phyloP scores from a whole-genome alignment of 2,113 vertebrate genomes.

The Osmerus mordax region DNA sequence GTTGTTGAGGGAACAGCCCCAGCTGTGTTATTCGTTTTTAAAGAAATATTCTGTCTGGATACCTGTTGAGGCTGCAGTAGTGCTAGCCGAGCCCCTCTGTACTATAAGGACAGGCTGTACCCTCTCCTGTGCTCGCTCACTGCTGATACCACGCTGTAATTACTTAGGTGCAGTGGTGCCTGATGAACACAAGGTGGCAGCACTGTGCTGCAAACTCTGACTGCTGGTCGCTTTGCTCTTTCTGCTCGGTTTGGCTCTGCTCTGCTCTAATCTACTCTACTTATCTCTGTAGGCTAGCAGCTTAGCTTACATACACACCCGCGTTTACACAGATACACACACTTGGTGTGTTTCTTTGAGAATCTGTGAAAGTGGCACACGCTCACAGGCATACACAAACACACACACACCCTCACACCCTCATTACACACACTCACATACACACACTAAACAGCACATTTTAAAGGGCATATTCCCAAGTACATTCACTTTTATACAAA shows the following conservation, averaged over 20 bases:
- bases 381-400: neutral
- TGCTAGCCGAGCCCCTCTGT: conserved; percentile 23
- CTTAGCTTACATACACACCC: neutral
- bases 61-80: conserved; percentile 7
- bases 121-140: conserved; percentile 10
- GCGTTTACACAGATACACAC: neutral
- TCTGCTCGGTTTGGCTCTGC: too few relatives aligned
- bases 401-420: neutral
- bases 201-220: conserved; percentile 57
- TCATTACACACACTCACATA: neutral
- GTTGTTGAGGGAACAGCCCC: too few relatives aligned
- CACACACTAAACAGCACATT: too few relatives aligned
- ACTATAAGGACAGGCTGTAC: neutral
- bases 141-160: neutral
- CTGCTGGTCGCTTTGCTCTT: neutral
- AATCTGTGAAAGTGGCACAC: neutral
- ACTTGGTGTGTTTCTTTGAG: too few relatives aligned
- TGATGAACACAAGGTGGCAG: conserved; percentile 61
- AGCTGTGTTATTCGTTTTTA: too few relatives aligned
- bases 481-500: too few relatives aligned
- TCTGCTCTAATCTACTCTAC: too few relatives aligned
- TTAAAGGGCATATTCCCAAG: too few relatives aligned
- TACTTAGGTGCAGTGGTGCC: conserved; percentile 7
- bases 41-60: neutral
- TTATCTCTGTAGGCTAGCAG: neutral